These are phyloP conservation scores for Deilephila elpenor DNA, from an alignment of 2,888 invertebrate genomes.

Conservation along the genomic window DNA sequence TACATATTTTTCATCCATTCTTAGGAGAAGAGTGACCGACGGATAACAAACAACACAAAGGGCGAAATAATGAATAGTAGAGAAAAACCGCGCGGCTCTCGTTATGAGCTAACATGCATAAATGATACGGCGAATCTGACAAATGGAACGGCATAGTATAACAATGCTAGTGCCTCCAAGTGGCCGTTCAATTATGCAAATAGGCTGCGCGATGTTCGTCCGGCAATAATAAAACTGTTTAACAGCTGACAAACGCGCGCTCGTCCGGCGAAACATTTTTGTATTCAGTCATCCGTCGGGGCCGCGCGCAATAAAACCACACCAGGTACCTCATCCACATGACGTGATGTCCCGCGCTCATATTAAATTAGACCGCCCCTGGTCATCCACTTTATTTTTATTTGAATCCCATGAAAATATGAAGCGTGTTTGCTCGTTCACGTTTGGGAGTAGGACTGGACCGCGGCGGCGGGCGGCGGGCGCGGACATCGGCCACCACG, in stretches of 20 bases:
- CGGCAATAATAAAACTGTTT: conserved; percentile 83
- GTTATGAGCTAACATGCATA: conserved; percentile 82
- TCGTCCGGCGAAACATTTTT: conserved; percentile 67
- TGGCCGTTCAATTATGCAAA: conserved; percentile 85
- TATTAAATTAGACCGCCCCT: conserved; percentile 81
- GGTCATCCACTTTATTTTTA: conserved; percentile 82
- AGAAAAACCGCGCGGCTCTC: conserved; percentile 78
- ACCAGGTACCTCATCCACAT: conserved; percentile 73
- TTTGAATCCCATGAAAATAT: conserved; percentile 83
- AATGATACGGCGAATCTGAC: conserved; percentile 84
- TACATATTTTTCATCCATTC: conserved; percentile 67
- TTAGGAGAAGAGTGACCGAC: conserved; percentile 62
- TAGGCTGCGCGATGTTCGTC: conserved; percentile 78
- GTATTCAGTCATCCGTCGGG: conserved; percentile 70
- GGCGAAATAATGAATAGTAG: conserved; percentile 81
- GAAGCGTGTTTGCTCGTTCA: conserved; percentile 73
- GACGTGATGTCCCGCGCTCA: conserved; percentile 75
- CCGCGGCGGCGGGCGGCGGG: conserved; percentile 39
- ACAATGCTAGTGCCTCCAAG: conserved; percentile 83
- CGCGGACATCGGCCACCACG: not conserved
- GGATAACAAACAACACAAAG: conserved; percentile 77
- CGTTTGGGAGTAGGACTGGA: conserved; percentile 65
- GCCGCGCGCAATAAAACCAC: conserved; percentile 73
- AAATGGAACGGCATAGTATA: conserved; percentile 83
- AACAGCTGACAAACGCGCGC: conserved; percentile 80